Evolutionary conservation across 2,888 invertebrate genomes (phyloP).

Genomic region (Cataglyphis altisquamis): DNA sequence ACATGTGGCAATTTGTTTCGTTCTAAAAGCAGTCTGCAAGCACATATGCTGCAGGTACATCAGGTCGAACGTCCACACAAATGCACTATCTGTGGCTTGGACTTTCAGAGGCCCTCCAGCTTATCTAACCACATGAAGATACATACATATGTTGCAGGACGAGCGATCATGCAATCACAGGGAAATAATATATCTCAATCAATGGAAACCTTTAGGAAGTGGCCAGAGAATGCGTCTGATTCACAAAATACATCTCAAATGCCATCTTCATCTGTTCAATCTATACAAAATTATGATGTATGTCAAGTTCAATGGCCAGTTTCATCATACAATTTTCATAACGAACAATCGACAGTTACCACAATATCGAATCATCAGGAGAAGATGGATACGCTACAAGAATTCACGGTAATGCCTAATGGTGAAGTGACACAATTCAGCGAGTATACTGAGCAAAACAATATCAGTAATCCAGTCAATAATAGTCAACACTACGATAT

Average conservation of each 20-base stretch:
- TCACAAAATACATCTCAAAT: slow-evolving; percentile 67
- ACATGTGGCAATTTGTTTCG: slow-evolving; percentile 85
- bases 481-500: slow-evolving; percentile 77
- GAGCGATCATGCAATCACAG: slow-evolving; percentile 82
- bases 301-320: slow-evolving; percentile 82
- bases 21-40: slow-evolving; percentile 83
- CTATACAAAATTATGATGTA: slow-evolving; percentile 79
- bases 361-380: slow-evolving; percentile 73
- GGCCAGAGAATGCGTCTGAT: slow-evolving; percentile 75
- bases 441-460: slow-evolving; percentile 78
- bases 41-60: slow-evolving; percentile 83
- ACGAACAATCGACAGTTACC: slow-evolving; percentile 73
- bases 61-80: slow-evolving; percentile 81
- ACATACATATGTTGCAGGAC: slow-evolving; percentile 86
- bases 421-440: slow-evolving; percentile 81
- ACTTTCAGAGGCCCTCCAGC: slow-evolving; percentile 87
- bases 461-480: slow-evolving; percentile 68
- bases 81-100: slow-evolving; percentile 86
- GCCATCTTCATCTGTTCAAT: slow-evolving; percentile 74
- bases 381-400: slow-evolving; percentile 80
- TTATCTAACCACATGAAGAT: slow-evolving; percentile 87
- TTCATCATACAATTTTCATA: slow-evolving; percentile 77
- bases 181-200: slow-evolving; percentile 64
- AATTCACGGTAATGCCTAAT: slow-evolving; percentile 83
- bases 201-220: slow-evolving; percentile 76